Evolutionary conservation across 2,888 invertebrate species (phyloP).

Genomic region (Leptopilina myrica): DNA sequence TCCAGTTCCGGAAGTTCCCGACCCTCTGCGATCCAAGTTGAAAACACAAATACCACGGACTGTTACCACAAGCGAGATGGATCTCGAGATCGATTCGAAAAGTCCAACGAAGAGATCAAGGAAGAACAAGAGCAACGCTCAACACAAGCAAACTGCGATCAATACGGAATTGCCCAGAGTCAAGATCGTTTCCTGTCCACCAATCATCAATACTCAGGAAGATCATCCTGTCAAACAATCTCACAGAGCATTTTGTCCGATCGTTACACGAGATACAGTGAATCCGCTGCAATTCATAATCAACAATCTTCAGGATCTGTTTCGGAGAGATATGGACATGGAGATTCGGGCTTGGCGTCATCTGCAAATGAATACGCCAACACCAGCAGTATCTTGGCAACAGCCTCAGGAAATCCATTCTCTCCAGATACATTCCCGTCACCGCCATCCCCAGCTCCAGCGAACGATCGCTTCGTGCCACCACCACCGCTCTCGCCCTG

Average conservation of each 20-base stretch:
- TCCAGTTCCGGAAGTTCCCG: conserved; percentile 57
- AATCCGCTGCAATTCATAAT: conserved; percentile 49
- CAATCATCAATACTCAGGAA: conserved; percentile 59
- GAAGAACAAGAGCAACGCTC: conserved; percentile 59
- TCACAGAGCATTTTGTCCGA: conserved; percentile 58
- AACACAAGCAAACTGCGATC: conserved; percentile 60
- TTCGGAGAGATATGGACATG: conserved; percentile 50
- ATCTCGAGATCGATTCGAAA: conserved; percentile 62
- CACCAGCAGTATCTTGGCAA: conserved; percentile 61
- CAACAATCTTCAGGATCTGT: conserved; percentile 30
- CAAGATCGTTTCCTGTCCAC: conserved; percentile 58
- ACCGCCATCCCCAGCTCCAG: conserved; percentile 80
- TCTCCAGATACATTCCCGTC: conserved; percentile 79
- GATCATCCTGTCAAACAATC: conserved; percentile 54
- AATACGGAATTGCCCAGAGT: conserved; percentile 60
- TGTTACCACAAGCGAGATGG: conserved; percentile 77
- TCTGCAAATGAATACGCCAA: conserved; percentile 63
- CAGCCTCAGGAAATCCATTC: conserved; percentile 65
- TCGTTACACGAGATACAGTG: conserved; percentile 61
- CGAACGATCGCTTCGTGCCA: conserved; percentile 80
- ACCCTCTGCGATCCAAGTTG: conserved; percentile 56
- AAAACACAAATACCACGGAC: conserved; percentile 73
- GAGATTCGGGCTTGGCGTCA: conserved; percentile 45
- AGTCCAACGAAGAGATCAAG: conserved; percentile 63
- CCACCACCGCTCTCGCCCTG: conserved; percentile 82